These are phyloP conservation scores for Nothobranchius furzeri DNA, from an alignment of 2,113 vertebrate species.

Conservation along the genomic window DNA sequence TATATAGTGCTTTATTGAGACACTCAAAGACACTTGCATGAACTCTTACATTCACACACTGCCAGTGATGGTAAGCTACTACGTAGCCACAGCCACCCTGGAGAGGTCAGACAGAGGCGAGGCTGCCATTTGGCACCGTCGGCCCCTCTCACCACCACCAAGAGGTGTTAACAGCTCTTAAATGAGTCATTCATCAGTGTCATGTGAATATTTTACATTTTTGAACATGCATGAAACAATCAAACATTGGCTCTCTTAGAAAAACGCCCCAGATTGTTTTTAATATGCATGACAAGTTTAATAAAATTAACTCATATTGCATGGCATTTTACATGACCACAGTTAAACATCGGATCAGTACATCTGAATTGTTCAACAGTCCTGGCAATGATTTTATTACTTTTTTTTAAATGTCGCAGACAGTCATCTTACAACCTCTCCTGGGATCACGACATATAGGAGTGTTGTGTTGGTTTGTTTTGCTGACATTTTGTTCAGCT, in stretches of 20 bases:
- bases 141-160: too few species aligned
- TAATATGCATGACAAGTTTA: slow-evolving; percentile 22
- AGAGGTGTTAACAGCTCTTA: slow-evolving; percentile 43
- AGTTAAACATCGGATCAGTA: slow-evolving; percentile 24
- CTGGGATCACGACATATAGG: slow-evolving; percentile 62
- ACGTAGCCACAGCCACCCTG: too few species aligned
- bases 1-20: too few species aligned
- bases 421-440: slow-evolving; percentile 65
- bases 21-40: too few species aligned
- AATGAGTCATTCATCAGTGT: slow-evolving; percentile 75
- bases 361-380: slow-evolving; percentile 54
- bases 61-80: too few species aligned
- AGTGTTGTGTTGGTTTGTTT: slow-evolving; percentile 67
- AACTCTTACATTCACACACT: too few species aligned
- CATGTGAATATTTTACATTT: slow-evolving; percentile 59
- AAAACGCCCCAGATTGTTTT: too few species aligned
- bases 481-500: slow-evolving; percentile 75
- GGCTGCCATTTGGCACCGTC: too few species aligned
- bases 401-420: slow-evolving; percentile 66
- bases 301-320: slow-evolving; percentile 38
- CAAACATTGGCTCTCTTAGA: too few species aligned
- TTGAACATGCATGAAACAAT: slow-evolving; percentile 39
- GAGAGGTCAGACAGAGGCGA: too few species aligned
- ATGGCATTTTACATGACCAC: slow-evolving; percentile 8
- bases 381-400: slow-evolving; percentile 40